phyloP scores from a whole-genome alignment of 2,888 invertebrate species.

The Nezara viridula region DNA sequence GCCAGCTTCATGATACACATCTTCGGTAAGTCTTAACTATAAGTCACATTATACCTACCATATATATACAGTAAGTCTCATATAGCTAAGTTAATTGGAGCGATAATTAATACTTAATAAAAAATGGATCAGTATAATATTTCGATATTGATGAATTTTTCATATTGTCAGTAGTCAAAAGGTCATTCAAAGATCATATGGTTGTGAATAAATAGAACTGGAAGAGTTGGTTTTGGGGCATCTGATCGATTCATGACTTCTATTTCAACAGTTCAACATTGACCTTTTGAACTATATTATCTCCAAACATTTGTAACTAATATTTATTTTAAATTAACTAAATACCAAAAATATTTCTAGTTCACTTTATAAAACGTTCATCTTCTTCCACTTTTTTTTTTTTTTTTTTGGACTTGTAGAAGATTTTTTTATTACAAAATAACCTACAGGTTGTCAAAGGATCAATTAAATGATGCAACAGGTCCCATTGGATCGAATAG shows the following conservation, averaged over 20 bases:
- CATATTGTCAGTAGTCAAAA: too few species aligned
- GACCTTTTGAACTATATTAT: neutral
- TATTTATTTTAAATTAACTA: too few species aligned
- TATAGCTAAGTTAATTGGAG: too few species aligned
- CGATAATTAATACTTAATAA: too few species aligned
- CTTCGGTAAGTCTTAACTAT: slow-evolving; percentile 80
- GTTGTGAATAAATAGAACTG: neutral
- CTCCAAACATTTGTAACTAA: neutral
- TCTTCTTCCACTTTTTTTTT: too few species aligned
- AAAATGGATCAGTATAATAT: neutral
- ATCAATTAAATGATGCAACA: slow-evolving; percentile 25
- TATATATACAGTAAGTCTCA: too few species aligned
- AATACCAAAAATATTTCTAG: too few species aligned
- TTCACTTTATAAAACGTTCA: too few species aligned
- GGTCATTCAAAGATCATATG: too few species aligned
- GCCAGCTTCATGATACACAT: slow-evolving; percentile 97
- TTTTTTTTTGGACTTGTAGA: neutral
- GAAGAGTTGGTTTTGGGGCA: neutral
- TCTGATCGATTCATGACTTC: neutral
- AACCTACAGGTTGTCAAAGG: neutral
- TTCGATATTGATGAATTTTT: neutral
- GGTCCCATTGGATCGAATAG: neutral
- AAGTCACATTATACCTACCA: neutral
- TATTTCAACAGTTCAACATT: neutral
- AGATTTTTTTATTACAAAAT: neutral